Evolutionary conservation across 2,888 invertebrate genomes (phyloP), one percentile per base, ranked within the genome.

Genomic region (Sipha maydis): DNA sequence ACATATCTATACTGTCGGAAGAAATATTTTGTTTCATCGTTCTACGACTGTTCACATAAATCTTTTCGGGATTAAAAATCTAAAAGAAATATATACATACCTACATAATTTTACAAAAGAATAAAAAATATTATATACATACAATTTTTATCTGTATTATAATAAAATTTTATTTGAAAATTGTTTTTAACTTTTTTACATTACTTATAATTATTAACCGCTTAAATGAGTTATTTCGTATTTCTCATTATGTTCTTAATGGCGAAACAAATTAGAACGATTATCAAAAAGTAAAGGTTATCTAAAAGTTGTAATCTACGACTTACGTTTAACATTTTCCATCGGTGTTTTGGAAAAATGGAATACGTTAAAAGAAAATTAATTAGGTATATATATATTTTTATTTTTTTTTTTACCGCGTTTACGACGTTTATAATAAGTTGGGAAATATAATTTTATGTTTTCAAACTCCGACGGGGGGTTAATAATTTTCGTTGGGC

Each of bases 381-480:
- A 41, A 5, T 5, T 41, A 41, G 3, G 7, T 41, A 41, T 41
- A 41, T 41, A 41, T 41, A 41, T 41, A 41, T n/a, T 77, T 48
- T 17, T 54, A 2, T 19, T 77, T 48, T 14, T 48, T 48, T 48
- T 48, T 21, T 31, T 25, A 25, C 34, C 34, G 11, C 38, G 28
- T 38, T 0, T n/a, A 71, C 48, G 17, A 71, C 67, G 67, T 69
- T 38, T 67, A 69, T 41, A 28, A 41, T 67, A 82, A 67, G 80
- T 82, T 69, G 69, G 80, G 67, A 82, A 41, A 82, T 41, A 69
- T 69, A 38, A 82, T 41, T 82, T 41, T 41, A 82, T 67, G 67
- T 69, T 69, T 69, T 69, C 67, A 82, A 69, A 69, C 41, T 41
- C 25, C 80, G 67, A 25, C 41, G 80, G 80, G 38, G n/a, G 80